phyloP scores from a whole-genome alignment of 1,140 invertebrate species.

The Bombyx mandarina region DNA sequence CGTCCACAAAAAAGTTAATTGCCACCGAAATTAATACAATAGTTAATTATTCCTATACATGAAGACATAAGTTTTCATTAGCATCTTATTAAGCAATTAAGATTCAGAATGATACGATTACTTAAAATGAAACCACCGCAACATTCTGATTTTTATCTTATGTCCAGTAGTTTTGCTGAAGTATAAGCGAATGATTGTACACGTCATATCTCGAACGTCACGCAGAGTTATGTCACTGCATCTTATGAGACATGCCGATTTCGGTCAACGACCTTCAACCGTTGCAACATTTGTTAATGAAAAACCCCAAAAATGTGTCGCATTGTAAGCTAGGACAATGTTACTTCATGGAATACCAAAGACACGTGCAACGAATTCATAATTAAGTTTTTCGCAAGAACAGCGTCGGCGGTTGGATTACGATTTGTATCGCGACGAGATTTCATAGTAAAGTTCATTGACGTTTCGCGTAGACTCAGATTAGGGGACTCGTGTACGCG shows the following conservation, averaged over 20 bases:
- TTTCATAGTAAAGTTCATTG: slow-evolving; percentile 52
- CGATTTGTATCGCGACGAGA: slow-evolving; percentile 47
- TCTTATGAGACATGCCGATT: slow-evolving; percentile 12
- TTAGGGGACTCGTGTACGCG: slow-evolving; percentile 21
- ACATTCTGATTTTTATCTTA: too few relatives aligned
- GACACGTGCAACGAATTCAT: slow-evolving; percentile 25
- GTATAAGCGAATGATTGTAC: neutral
- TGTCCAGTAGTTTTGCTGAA: too few relatives aligned
- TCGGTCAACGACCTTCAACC: slow-evolving; percentile 15
- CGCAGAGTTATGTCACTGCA: slow-evolving; percentile 14
- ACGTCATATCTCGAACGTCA: slow-evolving; percentile 10
- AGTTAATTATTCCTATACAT: slow-evolving; percentile 11
- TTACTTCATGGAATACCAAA: slow-evolving; percentile 16
- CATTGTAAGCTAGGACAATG: slow-evolving; percentile 17
- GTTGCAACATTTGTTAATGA: slow-evolving; percentile 14
- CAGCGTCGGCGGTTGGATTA: slow-evolving; percentile 20
- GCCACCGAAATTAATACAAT: slow-evolving; percentile 15
- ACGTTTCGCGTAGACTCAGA: slow-evolving; percentile 55
- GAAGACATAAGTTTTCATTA: slow-evolving; percentile 8
- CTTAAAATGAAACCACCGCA: neutral
- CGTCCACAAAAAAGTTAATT: slow-evolving; percentile 9
- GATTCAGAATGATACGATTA: neutral
- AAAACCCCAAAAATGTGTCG: slow-evolving; percentile 13
- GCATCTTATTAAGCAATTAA: slow-evolving; percentile 9
- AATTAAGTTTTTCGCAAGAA: slow-evolving; percentile 39